These are phyloP conservation scores for Tenebrio molitor DNA, from an alignment of 1,140 invertebrate genomes.

Conservation along the genomic window DNA sequence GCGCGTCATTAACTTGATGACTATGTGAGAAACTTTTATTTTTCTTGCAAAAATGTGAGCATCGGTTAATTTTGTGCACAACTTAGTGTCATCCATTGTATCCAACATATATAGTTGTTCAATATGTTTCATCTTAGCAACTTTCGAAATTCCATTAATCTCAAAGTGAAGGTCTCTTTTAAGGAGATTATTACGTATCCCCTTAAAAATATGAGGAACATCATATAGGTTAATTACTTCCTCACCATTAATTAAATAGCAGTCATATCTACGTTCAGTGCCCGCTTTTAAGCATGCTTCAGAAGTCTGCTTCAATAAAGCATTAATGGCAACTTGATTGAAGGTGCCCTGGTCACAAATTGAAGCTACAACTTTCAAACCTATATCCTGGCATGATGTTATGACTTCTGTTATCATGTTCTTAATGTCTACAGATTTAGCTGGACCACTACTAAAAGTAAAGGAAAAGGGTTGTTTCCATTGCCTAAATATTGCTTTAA, in stretches of 20 bases:
- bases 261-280: too few species aligned
- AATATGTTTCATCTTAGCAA: constrained; percentile 2
- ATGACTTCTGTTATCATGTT: not conserved
- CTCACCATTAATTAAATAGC: too few species aligned
- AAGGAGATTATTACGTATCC: constrained; percentile 54
- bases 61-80: not conserved
- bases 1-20: constrained; percentile 26
- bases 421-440: not conserved
- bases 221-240: too few species aligned
- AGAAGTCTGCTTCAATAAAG: too few species aligned
- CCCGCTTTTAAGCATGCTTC: too few species aligned
- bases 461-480: constrained; percentile 1
- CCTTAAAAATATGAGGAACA: too few species aligned
- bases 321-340: too few species aligned
- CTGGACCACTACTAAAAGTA: constrained; percentile 10
- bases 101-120: not conserved
- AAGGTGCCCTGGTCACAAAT: too few species aligned
- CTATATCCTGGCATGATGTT: not conserved
- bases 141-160: not conserved
- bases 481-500: too few species aligned
- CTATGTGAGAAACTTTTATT: constrained; percentile 30
- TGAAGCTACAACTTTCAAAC: too few species aligned
- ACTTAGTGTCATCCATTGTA: not conserved
- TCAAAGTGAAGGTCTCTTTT: not conserved
- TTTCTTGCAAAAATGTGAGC: constrained; percentile 10